Base-by-base conservation (phyloP, 2,888 invertebrate genomes). In the Ditylenchus weischeri region DNA sequence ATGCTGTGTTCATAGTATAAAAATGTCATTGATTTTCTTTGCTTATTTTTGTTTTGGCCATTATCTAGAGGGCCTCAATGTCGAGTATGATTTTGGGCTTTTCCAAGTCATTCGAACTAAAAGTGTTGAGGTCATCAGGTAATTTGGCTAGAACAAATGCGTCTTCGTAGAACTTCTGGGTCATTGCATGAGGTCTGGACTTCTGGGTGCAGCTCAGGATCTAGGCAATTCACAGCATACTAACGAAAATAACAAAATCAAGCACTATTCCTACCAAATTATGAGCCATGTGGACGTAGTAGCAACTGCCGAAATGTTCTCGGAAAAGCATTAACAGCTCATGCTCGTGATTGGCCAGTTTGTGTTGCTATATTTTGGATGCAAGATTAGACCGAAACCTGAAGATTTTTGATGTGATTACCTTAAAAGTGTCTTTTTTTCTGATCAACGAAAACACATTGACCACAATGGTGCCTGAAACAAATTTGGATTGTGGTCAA, bases 281-380 rank as follows among this genome's bases (percentile, higher is more conserved):
- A n/a, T 18, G 11, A 13, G 54, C 21, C 21, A 54, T 54, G n/a
- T 54, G 54, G n/a, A 54, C 54, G 29, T 54, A 54, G 29, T 54
- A 54, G 54, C 54, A 54, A n/a, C 54, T 54, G 15, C 54, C 54
- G n/a, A 54, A 54, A 54, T 54, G 29, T 13, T 29, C 54, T 23
- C 54, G 54, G 29, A 23, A 54, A 1, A 54, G 54, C 54, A 54
- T 23, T 13, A 54, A 29, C 54, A 54, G n/a, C 1, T 54, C 29
- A 8, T 54, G 54, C 10, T 54, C 54, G n/a, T 54, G 29, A 2
- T 18, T 54, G 29, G 54, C 54, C n/a, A 54, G 13, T 29, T 54
- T 29, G 29, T 54, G 54, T 54, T 54, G 54, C 54, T 54, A 54
- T 7, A 54, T 54, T 29, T 29, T 29, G 29, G 29, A 29, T 29